A percentile compares a stretch with the other conserved stretches of the same genome.
These are phyloP conservation scores for Hyposoter dolosus DNA, from an alignment of 2,888 invertebrate species.

Conservation along the genomic window DNA sequence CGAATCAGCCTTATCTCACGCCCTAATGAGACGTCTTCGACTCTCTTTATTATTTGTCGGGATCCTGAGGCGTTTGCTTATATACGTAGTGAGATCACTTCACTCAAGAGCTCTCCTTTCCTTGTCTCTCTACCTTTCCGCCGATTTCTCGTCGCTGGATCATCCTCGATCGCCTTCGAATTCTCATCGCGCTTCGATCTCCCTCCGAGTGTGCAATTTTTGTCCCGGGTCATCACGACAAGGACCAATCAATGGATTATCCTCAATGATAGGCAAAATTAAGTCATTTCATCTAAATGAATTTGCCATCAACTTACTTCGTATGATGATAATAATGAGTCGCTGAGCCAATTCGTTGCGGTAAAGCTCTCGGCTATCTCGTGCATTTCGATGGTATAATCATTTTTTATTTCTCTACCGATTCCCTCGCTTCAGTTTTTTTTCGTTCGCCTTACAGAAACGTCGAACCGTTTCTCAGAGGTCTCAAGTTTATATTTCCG, in stretches of 20 bases:
- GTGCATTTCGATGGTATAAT: not conserved
- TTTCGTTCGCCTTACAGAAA: not conserved
- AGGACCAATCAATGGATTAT: constrained; percentile 44
- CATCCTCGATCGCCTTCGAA: constrained; percentile 47
- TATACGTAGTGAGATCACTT: constrained; percentile 58
- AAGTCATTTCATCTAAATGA: constrained; percentile 55
- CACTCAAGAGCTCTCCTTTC: constrained; percentile 39
- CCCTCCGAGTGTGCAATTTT: constrained; percentile 48
- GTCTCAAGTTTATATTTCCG: no score
- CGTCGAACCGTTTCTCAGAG: not conserved
- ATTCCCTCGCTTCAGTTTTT: not conserved
- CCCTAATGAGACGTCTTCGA: constrained; percentile 81
- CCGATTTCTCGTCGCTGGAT: constrained; percentile 47
- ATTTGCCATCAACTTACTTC: constrained; percentile 50
- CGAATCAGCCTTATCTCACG: constrained; percentile 74
- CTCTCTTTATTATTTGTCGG: constrained; percentile 78
- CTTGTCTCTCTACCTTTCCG: constrained; percentile 19
- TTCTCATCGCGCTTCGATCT: constrained; percentile 53
- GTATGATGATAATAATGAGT: constrained; percentile 39
- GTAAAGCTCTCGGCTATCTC: not conserved
- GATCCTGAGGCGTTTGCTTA: constrained; percentile 64
- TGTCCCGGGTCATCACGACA: constrained; percentile 31
- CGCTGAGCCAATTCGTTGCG: constrained; percentile 5
- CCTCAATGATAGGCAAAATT: constrained; percentile 54
- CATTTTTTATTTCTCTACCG: not conserved